Evolutionary conservation across 1,140 invertebrate genomes (phyloP).

Genomic region (Hormaphis cornu): DNA sequence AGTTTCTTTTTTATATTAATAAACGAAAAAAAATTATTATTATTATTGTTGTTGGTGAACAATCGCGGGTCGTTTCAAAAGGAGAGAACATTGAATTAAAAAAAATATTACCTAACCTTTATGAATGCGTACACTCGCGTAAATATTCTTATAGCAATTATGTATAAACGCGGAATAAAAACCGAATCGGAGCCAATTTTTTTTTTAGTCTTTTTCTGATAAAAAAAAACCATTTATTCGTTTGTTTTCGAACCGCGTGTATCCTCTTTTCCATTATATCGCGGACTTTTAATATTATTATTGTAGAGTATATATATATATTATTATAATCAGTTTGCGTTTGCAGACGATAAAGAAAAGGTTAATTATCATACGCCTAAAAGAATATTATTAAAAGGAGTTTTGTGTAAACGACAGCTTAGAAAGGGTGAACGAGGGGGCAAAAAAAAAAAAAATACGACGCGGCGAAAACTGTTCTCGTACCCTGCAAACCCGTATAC

Average conservation of each 20-base stretch:
- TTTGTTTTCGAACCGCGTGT: not conserved
- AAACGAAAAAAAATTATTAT: no score
- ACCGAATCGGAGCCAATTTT: constrained; percentile 19
- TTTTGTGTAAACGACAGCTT: constrained; percentile 23
- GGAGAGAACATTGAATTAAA: no score
- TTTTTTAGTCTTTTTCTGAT: not conserved
- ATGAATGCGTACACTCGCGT: no score
- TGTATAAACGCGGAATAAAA: no score
- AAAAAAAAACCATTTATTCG: constrained; percentile 14
- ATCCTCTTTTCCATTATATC: not conserved
- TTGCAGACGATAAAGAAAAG: constrained; percentile 26
- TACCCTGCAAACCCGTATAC: constrained; percentile 5
- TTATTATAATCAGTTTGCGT: constrained; percentile 11
- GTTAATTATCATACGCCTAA: constrained; percentile 25
- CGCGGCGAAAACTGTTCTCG: not conserved
- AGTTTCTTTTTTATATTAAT: no score
- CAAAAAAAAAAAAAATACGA: constrained; percentile 18
- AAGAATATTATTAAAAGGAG: constrained; percentile 29
- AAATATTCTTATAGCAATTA: no score
- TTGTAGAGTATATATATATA: no score
- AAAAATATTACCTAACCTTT: no score
- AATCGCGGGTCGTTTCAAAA: no score
- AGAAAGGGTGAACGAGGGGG: constrained; percentile 19
- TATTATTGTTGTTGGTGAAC: no score
- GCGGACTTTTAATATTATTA: no score